Evolutionary conservation across 2,113 vertebrate genomes (phyloP).

Genomic region (Crocuta crocuta): DNA sequence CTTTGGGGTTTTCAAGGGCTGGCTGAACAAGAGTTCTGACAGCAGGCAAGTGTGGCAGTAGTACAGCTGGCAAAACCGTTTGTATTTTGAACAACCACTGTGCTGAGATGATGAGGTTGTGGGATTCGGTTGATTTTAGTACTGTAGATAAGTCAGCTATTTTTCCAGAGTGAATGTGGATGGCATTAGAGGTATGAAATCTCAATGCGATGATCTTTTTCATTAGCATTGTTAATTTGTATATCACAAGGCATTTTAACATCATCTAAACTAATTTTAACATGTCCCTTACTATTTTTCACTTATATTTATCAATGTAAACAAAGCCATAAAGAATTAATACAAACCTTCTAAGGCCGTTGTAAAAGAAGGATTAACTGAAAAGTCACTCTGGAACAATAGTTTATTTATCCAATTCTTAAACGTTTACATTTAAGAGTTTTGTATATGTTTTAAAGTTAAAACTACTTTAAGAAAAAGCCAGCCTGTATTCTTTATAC

Average conservation of each 20-base stretch:
- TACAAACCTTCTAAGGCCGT: neutral
- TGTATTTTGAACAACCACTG: neutral
- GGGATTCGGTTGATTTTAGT: neutral
- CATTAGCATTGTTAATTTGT: conserved; percentile 28
- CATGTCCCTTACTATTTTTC: conserved; percentile 34
- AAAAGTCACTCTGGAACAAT: conserved; percentile 49
- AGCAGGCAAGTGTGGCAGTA: neutral
- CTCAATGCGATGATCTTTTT: neutral
- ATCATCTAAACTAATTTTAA: conserved; percentile 64
- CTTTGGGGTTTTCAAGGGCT: conserved; percentile 15
- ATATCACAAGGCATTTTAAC: conserved; percentile 33
- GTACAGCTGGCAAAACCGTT: neutral
- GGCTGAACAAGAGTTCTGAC: neutral
- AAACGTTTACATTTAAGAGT: conserved; percentile 45
- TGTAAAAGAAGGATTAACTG: conserved; percentile 28
- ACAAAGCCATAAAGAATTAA: conserved; percentile 61
- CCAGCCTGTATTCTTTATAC: conserved; percentile 13
- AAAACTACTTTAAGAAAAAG: conserved; percentile 62
- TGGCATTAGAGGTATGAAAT: neutral
- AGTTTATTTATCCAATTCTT: conserved; percentile 45
- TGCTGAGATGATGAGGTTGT: neutral
- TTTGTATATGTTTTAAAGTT: conserved; percentile 60
- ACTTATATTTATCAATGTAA: conserved; percentile 46
- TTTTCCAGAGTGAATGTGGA: conserved; percentile 55
- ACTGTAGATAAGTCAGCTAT: neutral